Evolutionary conservation across 2,888 invertebrate species (phyloP).

Genomic region (Chymomyza caudatula): DNA sequence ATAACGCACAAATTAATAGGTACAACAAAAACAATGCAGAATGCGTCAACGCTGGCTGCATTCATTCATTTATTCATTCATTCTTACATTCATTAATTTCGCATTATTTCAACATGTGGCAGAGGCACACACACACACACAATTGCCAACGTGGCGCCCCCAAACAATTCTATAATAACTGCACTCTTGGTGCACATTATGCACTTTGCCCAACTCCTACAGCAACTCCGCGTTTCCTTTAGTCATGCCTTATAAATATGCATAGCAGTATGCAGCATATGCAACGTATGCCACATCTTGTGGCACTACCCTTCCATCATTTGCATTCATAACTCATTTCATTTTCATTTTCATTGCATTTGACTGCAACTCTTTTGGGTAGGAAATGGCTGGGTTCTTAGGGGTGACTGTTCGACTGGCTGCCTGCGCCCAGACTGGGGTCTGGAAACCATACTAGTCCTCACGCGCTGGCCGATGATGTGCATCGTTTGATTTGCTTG

Average conservation of each 20-base stretch:
- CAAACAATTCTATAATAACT: neutral
- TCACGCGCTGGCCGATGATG: neutral
- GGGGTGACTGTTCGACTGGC: neutral
- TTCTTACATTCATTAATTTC: slow-evolving; percentile 45
- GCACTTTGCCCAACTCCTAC: slow-evolving; percentile 22
- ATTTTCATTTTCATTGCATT: neutral
- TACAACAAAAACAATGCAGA: neutral
- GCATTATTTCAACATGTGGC: slow-evolving; percentile 45
- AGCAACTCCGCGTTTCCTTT: slow-evolving; percentile 13
- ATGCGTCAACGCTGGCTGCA: neutral
- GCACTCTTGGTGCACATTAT: slow-evolving; percentile 3
- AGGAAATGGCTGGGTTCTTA: neutral
- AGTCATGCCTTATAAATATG: slow-evolving; percentile 13
- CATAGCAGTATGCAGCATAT: neutral
- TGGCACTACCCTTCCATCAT: neutral
- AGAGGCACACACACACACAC: neutral
- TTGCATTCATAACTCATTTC: slow-evolving; percentile 45
- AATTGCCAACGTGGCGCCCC: neutral
- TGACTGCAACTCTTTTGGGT: neutral
- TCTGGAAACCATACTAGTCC: neutral
- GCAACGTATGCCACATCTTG: neutral
- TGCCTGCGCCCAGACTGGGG: neutral
- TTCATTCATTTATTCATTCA: slow-evolving; percentile 1
- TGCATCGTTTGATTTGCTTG: neutral
- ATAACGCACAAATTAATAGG: neutral